phyloP scores from a whole-genome alignment of 2,888 invertebrate species.

The Cyclophora punctaria region DNA sequence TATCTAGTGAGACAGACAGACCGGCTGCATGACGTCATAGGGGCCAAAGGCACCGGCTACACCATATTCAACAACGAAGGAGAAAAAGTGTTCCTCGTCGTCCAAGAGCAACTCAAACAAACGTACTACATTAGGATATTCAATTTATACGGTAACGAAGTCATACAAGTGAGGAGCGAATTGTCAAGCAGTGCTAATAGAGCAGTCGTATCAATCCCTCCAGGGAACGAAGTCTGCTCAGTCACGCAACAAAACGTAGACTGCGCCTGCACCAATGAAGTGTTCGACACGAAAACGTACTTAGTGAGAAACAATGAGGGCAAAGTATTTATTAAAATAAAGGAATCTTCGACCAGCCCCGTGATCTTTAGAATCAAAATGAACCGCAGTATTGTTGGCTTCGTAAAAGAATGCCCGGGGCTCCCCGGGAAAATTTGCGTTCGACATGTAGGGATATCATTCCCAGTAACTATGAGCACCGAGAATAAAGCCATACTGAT shows the following conservation, averaged over 20 bases:
- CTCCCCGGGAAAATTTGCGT: too few species aligned
- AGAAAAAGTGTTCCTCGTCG: slow-evolving; percentile 48
- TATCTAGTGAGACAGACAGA: slow-evolving; percentile 37
- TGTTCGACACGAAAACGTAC: slow-evolving; percentile 22
- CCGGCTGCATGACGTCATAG: slow-evolving; percentile 36
- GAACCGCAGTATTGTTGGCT: too few species aligned
- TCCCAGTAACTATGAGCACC: slow-evolving; percentile 33
- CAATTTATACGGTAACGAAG: slow-evolving; percentile 51
- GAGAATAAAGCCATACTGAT: slow-evolving; percentile 37
- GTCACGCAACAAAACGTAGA: slow-evolving; percentile 14
- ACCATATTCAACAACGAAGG: slow-evolving; percentile 45
- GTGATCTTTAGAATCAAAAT: slow-evolving; percentile 4
- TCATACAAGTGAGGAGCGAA: slow-evolving; percentile 35
- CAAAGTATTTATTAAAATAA: slow-evolving; percentile 27
- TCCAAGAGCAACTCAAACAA: slow-evolving; percentile 22
- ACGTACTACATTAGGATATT: slow-evolving; percentile 38
- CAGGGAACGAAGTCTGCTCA: slow-evolving; percentile 41
- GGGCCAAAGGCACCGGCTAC: slow-evolving; percentile 27
- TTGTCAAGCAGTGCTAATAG: slow-evolving; percentile 25
- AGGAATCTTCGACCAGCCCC: slow-evolving; percentile 13
- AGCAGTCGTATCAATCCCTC: slow-evolving; percentile 40
- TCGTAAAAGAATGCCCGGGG: too few species aligned
- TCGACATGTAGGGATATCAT: slow-evolving; percentile 17
- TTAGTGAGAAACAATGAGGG: slow-evolving; percentile 28
- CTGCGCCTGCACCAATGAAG: too few species aligned